phyloP scores from a whole-genome alignment of 1,140 invertebrate genomes.

The Drosophila tani region DNA sequence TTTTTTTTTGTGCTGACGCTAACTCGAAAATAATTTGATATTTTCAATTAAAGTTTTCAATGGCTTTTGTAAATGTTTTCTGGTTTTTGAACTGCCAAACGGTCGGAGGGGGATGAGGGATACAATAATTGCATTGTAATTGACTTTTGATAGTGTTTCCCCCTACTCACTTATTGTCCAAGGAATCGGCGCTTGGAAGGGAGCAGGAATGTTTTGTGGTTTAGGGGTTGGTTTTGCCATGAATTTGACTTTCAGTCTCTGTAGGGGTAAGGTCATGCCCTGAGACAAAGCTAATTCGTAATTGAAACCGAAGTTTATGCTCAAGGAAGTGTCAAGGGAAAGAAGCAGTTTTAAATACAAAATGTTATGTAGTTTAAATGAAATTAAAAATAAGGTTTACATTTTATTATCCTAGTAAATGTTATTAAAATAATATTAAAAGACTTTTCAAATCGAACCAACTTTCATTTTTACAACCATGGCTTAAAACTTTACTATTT shows the following conservation, averaged over 20 bases:
- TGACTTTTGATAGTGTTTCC: constrained; percentile 62
- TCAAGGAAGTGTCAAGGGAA: not conserved
- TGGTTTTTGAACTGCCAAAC: constrained; percentile 2
- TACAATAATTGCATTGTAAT: constrained; percentile 68
- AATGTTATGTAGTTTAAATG: not conserved
- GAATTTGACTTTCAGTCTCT: constrained; percentile 34
- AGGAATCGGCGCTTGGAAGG: not conserved
- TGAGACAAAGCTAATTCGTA: constrained; percentile 16
- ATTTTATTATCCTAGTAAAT: no score
- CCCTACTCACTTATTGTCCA: not conserved
- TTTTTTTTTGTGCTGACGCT: constrained; percentile 72
- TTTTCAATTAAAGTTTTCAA: constrained; percentile 79
- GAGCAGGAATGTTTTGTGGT: constrained; percentile 14
- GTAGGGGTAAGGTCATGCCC: constrained; percentile 21
- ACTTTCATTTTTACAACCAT: no score
- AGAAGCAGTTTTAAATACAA: not conserved
- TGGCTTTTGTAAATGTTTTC: constrained; percentile 44
- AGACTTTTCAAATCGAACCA: no score
- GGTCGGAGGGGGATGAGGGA: not conserved
- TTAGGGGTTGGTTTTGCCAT: constrained; percentile 24
- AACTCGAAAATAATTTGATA: constrained; percentile 79
- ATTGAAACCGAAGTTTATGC: constrained; percentile 14
- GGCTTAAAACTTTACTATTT: no score
- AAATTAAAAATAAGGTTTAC: not conserved
- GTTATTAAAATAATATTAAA: no score